Evolutionary conservation across 2,888 invertebrate species (phyloP), one percentile per base, ranked within the genome.

Genomic region (Epinotia demarniana): DNA sequence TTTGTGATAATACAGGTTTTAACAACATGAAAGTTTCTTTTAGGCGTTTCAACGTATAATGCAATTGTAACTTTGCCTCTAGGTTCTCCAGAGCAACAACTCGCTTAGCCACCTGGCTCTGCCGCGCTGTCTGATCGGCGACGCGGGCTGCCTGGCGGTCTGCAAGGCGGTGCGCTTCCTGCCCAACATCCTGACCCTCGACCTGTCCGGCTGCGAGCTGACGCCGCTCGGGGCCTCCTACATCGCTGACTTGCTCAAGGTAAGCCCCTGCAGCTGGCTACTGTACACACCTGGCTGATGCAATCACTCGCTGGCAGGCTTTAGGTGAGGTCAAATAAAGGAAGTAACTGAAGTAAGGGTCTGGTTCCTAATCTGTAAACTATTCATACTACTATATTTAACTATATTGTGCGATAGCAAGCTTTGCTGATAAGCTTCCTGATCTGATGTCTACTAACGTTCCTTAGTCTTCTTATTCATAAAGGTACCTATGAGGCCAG

Each of bases 111-210:
- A 96, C 78, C 83, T 97, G 61, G 96, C 96, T 68, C 93, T 97
- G 75, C 95, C 95, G 67, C 95, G 96, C 16, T 96, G 96, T 78
- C 90, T 95, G 78, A 95, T 97, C 77, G 96, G 96, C 0, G 97
- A 97, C 85, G 94, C 94, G 23, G 97, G 97, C 4, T 97, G 97
- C 83, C 94, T 96, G 77, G 91, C 96, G 5, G 87, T 97, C 13
- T 97, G 97, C 85, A 95, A 95, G 75, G 95, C 96, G 0, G 94
- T 97, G 64, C 95, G 96, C 62, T 95, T 95, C 80, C 91, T 96
- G 57, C 96, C 96, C 1, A 96, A 96, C 81, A 94, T 97, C 11
- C 95, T 95, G 74, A 95, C 95, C 1, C 86, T 97, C 43, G 96
- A 97, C 83, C 87, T 97, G 2, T 95, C 96, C 8, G 95, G 95